phyloP scores from a whole-genome alignment of 1,140 invertebrate genomes.

The Tribolium madens region DNA sequence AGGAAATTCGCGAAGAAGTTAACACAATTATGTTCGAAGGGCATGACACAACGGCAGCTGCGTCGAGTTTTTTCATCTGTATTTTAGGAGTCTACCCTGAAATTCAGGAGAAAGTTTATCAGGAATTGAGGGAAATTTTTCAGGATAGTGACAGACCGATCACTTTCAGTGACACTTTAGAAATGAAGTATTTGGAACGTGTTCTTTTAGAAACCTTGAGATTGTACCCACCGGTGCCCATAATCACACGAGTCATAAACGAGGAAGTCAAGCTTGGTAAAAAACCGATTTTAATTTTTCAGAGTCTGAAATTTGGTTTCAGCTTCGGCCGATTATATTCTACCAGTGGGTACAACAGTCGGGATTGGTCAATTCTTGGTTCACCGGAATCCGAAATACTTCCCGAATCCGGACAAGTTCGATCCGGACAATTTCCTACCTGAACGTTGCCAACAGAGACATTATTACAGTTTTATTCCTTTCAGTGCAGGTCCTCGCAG shows the following conservation, averaged over 20 bases:
- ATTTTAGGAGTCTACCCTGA: constrained; percentile 84
- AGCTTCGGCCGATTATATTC: constrained; percentile 66
- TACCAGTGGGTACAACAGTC: constrained; percentile 76
- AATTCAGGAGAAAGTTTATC: constrained; percentile 78
- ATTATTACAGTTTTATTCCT: constrained; percentile 88
- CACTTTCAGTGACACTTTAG: constrained; percentile 79
- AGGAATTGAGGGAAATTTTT: constrained; percentile 86
- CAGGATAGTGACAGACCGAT: constrained; percentile 77
- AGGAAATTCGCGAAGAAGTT: constrained; percentile 92
- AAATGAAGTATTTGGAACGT: constrained; percentile 87
- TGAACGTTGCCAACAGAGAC: constrained; percentile 80
- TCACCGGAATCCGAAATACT: constrained; percentile 82
- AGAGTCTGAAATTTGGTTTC: constrained; percentile 13
- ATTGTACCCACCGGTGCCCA: constrained; percentile 86
- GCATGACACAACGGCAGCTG: constrained; percentile 91
- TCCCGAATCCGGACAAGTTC: constrained; percentile 85
- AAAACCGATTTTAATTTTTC: neutral
- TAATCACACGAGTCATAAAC: constrained; percentile 79
- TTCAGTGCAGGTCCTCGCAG: constrained; percentile 89
- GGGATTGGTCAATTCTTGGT: constrained; percentile 74
- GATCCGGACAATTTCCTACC: constrained; percentile 92
- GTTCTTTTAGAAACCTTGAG: constrained; percentile 86
- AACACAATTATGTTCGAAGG: constrained; percentile 95
- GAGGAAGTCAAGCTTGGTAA: constrained; percentile 76
- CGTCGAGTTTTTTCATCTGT: constrained; percentile 86